Percentiles rank a stretch among this genome's conserved stretches.
These are phyloP conservation scores for Lepus europaeus DNA, from an alignment of 2,113 vertebrate genomes.

Conservation along the genomic window DNA sequence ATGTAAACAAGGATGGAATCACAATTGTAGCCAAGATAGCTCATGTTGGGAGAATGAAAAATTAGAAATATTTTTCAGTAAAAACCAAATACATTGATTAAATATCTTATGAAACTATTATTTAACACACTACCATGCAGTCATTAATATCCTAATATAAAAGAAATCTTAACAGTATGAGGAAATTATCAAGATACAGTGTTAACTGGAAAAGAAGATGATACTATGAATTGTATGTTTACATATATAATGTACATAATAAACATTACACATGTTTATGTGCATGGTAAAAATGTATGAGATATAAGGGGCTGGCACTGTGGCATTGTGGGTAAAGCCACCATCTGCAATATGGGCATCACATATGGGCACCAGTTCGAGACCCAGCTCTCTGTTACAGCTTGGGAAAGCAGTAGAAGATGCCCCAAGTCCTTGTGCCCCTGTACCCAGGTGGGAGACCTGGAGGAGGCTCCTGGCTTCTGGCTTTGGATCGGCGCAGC, in stretches of 20 bases:
- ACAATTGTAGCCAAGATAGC: background rate
- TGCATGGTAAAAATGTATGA: background rate
- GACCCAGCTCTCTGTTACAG: too few relatives aligned
- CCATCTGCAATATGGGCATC: too few relatives aligned
- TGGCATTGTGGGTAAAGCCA: too few relatives aligned
- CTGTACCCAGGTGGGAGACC: too few relatives aligned
- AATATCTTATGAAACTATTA: background rate
- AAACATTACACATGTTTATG: background rate
- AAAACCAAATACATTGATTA: background rate
- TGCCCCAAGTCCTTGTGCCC: too few relatives aligned
- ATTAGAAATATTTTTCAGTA: background rate
- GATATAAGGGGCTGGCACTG: too few relatives aligned
- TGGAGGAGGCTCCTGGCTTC: too few relatives aligned
- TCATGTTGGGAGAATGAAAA: background rate
- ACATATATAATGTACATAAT: background rate
- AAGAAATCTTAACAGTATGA: background rate
- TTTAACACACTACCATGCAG: background rate
- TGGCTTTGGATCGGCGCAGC: too few relatives aligned
- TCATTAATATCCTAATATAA: slow-evolving; percentile 6
- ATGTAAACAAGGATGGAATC: background rate
- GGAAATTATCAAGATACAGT: background rate
- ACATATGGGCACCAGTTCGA: too few relatives aligned
- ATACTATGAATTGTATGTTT: background rate
- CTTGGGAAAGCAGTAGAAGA: too few relatives aligned
- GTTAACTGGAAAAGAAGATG: background rate